Evolutionary conservation across 2,888 invertebrate species (phyloP), one percentile per base, ranked within the genome.

Genomic region (Allacma fusca): DNA sequence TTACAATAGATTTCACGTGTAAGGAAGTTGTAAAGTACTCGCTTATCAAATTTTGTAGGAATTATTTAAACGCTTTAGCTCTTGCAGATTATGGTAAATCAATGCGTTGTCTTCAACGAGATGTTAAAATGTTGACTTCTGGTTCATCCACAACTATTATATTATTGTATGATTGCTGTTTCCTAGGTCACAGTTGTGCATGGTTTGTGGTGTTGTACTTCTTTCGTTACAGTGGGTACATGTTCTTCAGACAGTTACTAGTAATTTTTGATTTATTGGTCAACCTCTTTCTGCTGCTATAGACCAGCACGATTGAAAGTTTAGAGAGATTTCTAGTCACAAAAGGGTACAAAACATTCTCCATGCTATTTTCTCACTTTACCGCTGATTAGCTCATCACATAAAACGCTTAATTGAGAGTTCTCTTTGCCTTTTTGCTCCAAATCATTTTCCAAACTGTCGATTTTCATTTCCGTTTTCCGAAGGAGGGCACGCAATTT

Each of bases 341-440:
- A 59, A 70, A 28, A 24, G 29, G 23, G 26, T 34, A 23, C 24
- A 50, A 50, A 50, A 13, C 16, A 19, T 50, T 50, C 19, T 19
- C n/a, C 2, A 19, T 2, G 50, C 29, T 69, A 62, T 67, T 72
- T 69, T 23, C 76, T 62, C 24, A 80, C 72, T 59, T 75, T 78
- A 0, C 80, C 78, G 34, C 71, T 88, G 86, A 97, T 96, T 78
- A 97, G 91, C 88, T 97, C 97, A 89, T 97, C 97, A 89, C 96
- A 94, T 85, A 97, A 94, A 85, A 93, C 92, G 79, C 96, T 92
- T 84, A 97, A 89, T 87, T 96, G 95, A 85, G 91, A 91, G 86
- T 96, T 96, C 87, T 97, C 97, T 86, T 94, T 93, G 19, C 91
- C 91, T 88, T 97, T 97, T 87, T 96, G 96, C 80, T 94, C 93